phyloP scores from a whole-genome alignment of 1,140 invertebrate genomes.

The Drosophila insularis region DNA sequence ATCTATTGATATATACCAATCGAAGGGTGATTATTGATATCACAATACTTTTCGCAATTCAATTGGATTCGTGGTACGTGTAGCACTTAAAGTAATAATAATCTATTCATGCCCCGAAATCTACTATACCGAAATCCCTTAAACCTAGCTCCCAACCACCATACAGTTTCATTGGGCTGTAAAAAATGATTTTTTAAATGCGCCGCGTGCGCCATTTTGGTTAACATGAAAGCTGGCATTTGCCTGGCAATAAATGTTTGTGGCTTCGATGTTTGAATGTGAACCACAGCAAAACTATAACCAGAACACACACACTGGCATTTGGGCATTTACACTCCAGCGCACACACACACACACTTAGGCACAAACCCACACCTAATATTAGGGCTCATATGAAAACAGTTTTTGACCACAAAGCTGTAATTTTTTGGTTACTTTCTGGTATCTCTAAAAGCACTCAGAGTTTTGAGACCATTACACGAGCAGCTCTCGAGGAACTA shows the following conservation, averaged over 20 bases:
- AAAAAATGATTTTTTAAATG: constrained; percentile 65
- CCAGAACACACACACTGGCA: constrained; percentile 43
- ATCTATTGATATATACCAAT: not conserved
- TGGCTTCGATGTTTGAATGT: constrained; percentile 64
- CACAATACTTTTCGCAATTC: not conserved
- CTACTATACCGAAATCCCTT: constrained; percentile 1
- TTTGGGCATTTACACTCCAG: constrained; percentile 73
- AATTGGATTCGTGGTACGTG: not conserved
- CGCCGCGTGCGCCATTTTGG: constrained; percentile 38
- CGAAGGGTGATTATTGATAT: not conserved
- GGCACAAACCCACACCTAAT: constrained; percentile 2
- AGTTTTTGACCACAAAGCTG: constrained; percentile 70
- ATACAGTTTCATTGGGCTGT: constrained; percentile 50
- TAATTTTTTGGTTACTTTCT: constrained; percentile 78
- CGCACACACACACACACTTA: constrained; percentile 35
- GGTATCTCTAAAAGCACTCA: constrained; percentile 50
- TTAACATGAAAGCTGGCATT: constrained; percentile 76
- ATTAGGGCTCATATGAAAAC: constrained; percentile 39
- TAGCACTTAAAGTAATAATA: constrained; percentile 5
- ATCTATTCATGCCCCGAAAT: not conserved
- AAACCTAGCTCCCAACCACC: not conserved
- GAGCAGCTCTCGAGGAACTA: constrained; percentile 1
- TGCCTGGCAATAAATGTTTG: constrained; percentile 74
- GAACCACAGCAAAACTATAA: constrained; percentile 37
- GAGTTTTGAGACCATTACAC: constrained; percentile 42